Base-by-base conservation (phyloP, 2,888 invertebrate genomes). In the Crioceris asparagi region DNA sequence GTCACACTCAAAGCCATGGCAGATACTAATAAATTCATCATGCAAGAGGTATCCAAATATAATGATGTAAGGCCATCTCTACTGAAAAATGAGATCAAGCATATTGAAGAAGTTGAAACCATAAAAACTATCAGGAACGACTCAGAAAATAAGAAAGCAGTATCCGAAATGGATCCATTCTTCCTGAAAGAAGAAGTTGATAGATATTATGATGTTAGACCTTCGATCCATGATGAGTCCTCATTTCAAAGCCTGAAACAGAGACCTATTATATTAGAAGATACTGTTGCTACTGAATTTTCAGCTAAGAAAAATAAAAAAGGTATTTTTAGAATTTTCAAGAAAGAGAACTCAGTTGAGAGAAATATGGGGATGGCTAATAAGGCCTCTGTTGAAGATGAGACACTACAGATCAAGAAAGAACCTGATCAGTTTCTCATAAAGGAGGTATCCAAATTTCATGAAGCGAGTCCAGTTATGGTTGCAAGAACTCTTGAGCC, bases 181-280 rank as follows among this genome's bases (percentile, higher is more conserved):
- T 56, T 56, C 35, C 23, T 56, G 6, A 39, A 42, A 32, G 41
- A 47, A 15, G 56, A 57, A 47, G 35, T 56, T 33, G 43, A 42
- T 8, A 43, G 44, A 27, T 46, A 47, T 29, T 40, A 49, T 14
- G 49, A 51, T 40, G 48, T 49, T 17, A 41, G 43, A 11, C 48
- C 47, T 30, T 29, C 47, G 3, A 29, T 38, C 21, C n/a, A 25
- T 7, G 12, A 18, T n/a, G n/a, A n/a, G n/a, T n/a, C n/a, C n/a
- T n/a, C n/a, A n/a, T n/a, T n/a, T n/a, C n/a, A 16, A 14, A 10
- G 29, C 16, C 7, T 5, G 12, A 2, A 17, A 31, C 16, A 15
- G 7, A 21, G 4, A 32, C 25, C 31, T 12, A 14, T 26, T 15
- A 39, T 27, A 17, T 16, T 30, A 15, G 25, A 32, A 18, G 19